A percentile compares a stretch with the other conserved stretches of the same genome.
These are phyloP conservation scores for Yoshiicerus persimilis DNA, from an alignment of 1,140 invertebrate genomes.

Conservation along the genomic window DNA sequence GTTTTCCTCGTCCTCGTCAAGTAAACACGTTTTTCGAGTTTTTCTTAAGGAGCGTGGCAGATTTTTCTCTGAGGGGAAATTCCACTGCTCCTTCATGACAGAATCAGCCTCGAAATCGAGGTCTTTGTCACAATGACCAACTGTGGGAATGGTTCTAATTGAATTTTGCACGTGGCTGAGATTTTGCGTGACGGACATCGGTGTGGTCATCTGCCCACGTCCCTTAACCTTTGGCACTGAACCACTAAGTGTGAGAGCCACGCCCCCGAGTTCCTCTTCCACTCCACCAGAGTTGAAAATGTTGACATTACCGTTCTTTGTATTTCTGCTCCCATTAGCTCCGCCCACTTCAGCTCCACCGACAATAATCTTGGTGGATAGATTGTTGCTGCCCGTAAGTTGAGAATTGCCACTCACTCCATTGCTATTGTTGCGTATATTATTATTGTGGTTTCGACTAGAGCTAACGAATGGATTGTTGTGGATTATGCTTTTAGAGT, in stretches of 20 bases:
- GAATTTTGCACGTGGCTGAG: not conserved
- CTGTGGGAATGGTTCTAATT: not conserved
- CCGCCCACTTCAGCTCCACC: not conserved
- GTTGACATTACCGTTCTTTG: not conserved
- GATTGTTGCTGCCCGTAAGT: not conserved
- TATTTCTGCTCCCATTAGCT: not conserved
- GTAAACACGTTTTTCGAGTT: constrained; percentile 45
- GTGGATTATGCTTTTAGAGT: not conserved
- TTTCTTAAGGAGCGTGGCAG: constrained; percentile 43
- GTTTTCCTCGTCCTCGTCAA: constrained; percentile 35
- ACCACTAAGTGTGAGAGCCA: not conserved
- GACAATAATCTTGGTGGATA: not conserved
- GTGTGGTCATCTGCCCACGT: not conserved
- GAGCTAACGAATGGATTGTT: not conserved
- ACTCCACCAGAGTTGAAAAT: not conserved
- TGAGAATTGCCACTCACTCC: not conserved
- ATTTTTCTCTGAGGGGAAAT: constrained; percentile 46
- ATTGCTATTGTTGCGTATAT: not conserved
- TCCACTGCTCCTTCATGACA: constrained; percentile 42
- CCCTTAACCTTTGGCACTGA: constrained; percentile 35
- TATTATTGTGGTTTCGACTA: not conserved
- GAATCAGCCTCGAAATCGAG: not conserved
- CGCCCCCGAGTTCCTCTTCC: not conserved
- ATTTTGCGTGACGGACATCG: constrained; percentile 9
- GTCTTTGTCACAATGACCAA: not conserved